Evolutionary conservation across 2,113 vertebrate genomes (phyloP).

Genomic region (Lepus timidus): DNA sequence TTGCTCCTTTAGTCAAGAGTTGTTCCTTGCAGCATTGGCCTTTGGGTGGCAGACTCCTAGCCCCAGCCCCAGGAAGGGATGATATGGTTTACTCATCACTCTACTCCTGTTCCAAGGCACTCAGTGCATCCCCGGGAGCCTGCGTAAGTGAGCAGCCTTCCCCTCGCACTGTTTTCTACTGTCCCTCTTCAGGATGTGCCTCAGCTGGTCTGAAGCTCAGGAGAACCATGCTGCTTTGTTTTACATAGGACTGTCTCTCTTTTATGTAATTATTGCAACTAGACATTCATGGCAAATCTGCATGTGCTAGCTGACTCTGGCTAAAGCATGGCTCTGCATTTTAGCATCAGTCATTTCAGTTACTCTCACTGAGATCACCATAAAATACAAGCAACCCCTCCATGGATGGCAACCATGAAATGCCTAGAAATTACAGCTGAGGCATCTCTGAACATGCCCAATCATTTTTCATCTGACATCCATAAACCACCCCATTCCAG

Average conservation of each 20-base stretch:
- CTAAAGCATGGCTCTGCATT: not conserved
- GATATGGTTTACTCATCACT: not conserved
- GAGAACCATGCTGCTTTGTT: not conserved
- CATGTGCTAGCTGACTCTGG: not conserved
- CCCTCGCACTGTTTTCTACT: not conserved
- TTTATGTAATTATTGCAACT: not conserved
- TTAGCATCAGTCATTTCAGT: not conserved
- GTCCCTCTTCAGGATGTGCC: not conserved
- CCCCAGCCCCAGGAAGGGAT: too few relatives aligned
- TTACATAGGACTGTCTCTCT: not conserved
- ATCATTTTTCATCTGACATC: not conserved
- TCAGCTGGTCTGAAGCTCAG: not conserved
- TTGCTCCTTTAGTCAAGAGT: constrained; percentile 6
- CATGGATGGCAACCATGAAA: not conserved
- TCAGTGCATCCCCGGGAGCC: not conserved
- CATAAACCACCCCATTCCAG: constrained; percentile 19
- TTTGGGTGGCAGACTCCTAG: not conserved
- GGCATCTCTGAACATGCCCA: not conserved
- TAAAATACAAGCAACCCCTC: not conserved
- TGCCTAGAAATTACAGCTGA: not conserved
- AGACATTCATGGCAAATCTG: not conserved
- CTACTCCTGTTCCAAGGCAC: not conserved
- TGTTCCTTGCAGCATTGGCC: not conserved
- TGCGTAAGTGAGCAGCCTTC: not conserved
- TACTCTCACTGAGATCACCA: not conserved